phyloP scores from a whole-genome alignment of 1,140 invertebrate species.

The Bombus huntii region DNA sequence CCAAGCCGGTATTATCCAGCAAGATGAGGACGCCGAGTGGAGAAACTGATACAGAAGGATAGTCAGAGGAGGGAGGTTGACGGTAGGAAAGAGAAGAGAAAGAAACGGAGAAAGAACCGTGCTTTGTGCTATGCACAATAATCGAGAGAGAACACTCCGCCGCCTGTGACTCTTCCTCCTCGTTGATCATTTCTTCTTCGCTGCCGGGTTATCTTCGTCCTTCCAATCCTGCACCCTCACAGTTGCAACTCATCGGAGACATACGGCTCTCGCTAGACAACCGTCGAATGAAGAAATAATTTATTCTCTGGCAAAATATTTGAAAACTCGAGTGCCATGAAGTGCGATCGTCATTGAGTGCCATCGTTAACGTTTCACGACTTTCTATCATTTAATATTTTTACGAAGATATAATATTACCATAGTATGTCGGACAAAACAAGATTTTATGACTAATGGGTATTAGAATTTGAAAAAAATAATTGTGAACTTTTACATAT shows the following conservation, averaged over 20 bases:
- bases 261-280: not conserved
- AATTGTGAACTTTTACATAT: not conserved
- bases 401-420: not conserved
- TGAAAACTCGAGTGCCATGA: no score
- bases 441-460: no score
- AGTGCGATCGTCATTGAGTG: no score
- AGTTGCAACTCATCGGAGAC: constrained; percentile 5
- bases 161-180: constrained; percentile 64
- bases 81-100: constrained; percentile 41
- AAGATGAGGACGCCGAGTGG: constrained; percentile 59
- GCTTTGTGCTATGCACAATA: constrained; percentile 69
- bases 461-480: not conserved
- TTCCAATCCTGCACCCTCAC: constrained; percentile 14
- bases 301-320: not conserved
- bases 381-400: not conserved
- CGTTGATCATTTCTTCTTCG: constrained; percentile 73
- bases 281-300: constrained; percentile 5
- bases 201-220: constrained; percentile 53
- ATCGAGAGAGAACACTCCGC: constrained; percentile 65
- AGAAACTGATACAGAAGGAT: constrained; percentile 60
- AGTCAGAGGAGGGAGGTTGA: constrained; percentile 31
- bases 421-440: not conserved
- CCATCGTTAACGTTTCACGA: not conserved
- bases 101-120: constrained; percentile 62
- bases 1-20: constrained; percentile 65